Conservation (phyloP, 35 echinoderm and acorn worm species). For the Apostichopus japonicus region DNA sequence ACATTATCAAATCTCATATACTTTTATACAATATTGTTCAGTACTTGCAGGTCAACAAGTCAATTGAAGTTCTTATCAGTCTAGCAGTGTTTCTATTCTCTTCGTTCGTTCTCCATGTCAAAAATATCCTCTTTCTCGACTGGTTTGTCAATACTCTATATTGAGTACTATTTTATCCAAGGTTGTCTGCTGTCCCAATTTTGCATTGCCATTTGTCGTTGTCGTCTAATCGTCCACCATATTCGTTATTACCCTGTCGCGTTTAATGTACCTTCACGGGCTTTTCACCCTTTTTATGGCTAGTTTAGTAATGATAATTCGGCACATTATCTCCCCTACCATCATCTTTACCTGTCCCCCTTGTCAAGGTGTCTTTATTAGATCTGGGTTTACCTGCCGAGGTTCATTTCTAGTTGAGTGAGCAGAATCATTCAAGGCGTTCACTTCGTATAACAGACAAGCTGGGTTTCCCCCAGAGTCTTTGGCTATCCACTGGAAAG, state of each 20-base stretch:
- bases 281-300: slow-evolving; percentile 21
- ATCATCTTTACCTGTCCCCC: slow-evolving; percentile 12
- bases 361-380: slow-evolving; percentile 38
- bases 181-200: too few species aligned
- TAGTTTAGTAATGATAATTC: slow-evolving; percentile 16
- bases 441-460: slow-evolving; percentile 29
- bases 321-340: neutral
- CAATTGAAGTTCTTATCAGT: too few species aligned
- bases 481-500: slow-evolving; percentile 28
- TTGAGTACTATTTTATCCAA: too few species aligned
- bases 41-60: too few species aligned
- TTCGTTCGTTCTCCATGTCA: too few species aligned
- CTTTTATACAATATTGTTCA: too few species aligned
- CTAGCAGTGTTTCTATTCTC: too few species aligned
- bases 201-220: too few species aligned
- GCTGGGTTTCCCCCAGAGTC: slow-evolving; percentile 47
- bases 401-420: slow-evolving; percentile 40
- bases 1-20: too few species aligned
- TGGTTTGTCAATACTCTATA: too few species aligned
- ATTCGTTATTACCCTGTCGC: neutral
- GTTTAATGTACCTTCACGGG: slow-evolving; percentile 1
- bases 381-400: slow-evolving; percentile 15
- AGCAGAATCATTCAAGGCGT: slow-evolving; percentile 25
- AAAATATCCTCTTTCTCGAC: too few species aligned
- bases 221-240: too few species aligned